These are phyloP conservation scores for Spongia lamella DNA, from an alignment of 37 sponge, comb jelly and placozoan species.

Conservation along the genomic window DNA sequence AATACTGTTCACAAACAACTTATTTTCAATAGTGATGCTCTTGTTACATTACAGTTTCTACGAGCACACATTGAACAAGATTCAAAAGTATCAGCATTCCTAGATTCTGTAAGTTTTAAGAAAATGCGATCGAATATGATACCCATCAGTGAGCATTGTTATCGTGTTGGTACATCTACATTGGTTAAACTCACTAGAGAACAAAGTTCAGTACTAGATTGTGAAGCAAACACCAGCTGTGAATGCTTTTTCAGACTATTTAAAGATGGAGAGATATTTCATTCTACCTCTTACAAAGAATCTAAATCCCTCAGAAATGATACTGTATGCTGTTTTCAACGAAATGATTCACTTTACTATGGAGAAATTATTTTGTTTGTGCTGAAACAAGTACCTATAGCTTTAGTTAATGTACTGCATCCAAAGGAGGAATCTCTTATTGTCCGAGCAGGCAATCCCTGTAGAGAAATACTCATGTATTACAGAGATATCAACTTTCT, in stretches of 20 bases:
- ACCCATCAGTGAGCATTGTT: not conserved
- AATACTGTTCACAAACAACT: conserved; percentile 9
- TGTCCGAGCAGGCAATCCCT: not conserved
- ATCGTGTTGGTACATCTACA: not conserved
- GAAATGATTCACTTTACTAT: not conserved
- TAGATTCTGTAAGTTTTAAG: not conserved
- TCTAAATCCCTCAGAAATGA: not conserved
- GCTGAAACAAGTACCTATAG: not conserved
- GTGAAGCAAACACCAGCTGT: not conserved
- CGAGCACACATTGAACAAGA: not conserved
- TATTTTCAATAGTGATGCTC: conserved; percentile 18
- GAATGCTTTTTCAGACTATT: conserved; percentile 9
- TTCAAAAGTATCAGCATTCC: not conserved
- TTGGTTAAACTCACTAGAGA: not conserved
- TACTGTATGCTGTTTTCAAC: not conserved
- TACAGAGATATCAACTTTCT: not conserved
- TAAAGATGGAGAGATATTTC: conserved; percentile 2
- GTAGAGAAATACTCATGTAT: not conserved
- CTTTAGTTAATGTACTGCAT: not conserved
- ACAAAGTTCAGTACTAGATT: not conserved
- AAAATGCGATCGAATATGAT: not conserved
- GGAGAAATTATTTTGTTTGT: not conserved
- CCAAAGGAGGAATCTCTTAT: not conserved
- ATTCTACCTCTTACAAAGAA: not conserved
- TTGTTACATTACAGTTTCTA: conserved; percentile 16